Conservation (phyloP, 2,797 vertebrate species). For the Alectoris magna region DNA sequence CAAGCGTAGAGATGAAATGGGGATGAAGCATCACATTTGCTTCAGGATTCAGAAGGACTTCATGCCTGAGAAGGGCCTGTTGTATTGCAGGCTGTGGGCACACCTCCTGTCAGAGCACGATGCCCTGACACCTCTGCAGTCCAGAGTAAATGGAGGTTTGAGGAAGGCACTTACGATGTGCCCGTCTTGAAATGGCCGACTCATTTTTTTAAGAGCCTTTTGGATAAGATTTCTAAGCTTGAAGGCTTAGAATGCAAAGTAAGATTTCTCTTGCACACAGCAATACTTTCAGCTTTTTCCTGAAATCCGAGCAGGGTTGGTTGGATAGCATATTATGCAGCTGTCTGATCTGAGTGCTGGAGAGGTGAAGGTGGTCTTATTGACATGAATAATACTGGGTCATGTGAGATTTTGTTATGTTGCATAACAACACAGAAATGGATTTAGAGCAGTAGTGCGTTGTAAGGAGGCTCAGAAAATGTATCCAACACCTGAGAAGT, state of each 20-base stretch:
- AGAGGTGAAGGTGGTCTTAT: not conserved
- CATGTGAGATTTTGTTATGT: not conserved
- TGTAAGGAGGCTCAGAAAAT: not conserved
- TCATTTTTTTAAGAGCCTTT: not conserved
- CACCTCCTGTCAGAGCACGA: not conserved
- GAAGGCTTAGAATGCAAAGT: not conserved
- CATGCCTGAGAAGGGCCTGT: not conserved
- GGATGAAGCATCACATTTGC: not conserved
- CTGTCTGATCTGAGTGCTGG: not conserved
- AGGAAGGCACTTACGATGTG: not conserved
- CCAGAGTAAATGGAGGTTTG: not conserved
- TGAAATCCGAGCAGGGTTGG: not conserved
- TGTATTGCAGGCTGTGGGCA: not conserved
- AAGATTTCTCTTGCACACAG: not conserved
- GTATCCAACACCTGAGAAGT: not conserved
- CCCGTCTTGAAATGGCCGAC: rapidly evolving
- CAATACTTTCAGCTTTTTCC: not conserved
- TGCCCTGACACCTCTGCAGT: not conserved
- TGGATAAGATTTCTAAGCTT: not conserved
- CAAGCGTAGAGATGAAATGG: not conserved
- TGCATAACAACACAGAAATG: not conserved
- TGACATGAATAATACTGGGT: not conserved
- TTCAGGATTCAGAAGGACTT: not conserved
- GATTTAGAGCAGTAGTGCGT: not conserved
- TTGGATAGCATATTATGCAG: not conserved